Evolutionary conservation across 2,888 invertebrate genomes (phyloP).

Genomic region (Brachylomia viminalis): DNA sequence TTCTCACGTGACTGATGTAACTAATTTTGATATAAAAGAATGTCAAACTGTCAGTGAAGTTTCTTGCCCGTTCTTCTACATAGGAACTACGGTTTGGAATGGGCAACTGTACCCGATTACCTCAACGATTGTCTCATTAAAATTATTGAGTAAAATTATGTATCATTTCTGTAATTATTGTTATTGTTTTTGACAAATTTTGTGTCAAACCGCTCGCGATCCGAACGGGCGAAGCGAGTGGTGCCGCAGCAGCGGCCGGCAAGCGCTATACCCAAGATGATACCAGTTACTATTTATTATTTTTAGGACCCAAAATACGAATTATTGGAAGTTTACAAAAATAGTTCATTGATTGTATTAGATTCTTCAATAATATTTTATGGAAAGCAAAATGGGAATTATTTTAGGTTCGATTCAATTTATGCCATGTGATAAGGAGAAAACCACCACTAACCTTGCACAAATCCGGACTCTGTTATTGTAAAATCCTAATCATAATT

Average conservation of each 20-base stretch:
- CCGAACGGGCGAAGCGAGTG: neutral
- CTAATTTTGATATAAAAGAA: neutral
- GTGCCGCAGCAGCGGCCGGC: neutral
- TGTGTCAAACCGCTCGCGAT: neutral
- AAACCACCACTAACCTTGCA: neutral
- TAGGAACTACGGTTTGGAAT: neutral
- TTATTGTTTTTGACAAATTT: neutral
- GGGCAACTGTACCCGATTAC: neutral
- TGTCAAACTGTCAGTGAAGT: no score
- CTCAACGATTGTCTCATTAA: neutral
- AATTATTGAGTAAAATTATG: neutral
- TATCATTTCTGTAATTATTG: neutral
- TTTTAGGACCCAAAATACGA: neutral
- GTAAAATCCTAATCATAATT: slow-evolving; percentile 10
- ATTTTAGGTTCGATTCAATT: no score
- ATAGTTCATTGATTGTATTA: neutral
- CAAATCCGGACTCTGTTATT: neutral
- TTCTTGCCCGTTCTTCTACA: neutral
- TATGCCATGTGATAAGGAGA: neutral
- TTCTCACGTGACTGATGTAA: neutral
- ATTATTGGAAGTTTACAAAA: neutral
- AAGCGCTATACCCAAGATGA: no score
- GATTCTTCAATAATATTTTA: neutral
- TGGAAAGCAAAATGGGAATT: neutral
- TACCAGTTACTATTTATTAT: neutral